phyloP scores from a whole-genome alignment of 2,113 vertebrate species.

The Todiramphus saurophagus region DNA sequence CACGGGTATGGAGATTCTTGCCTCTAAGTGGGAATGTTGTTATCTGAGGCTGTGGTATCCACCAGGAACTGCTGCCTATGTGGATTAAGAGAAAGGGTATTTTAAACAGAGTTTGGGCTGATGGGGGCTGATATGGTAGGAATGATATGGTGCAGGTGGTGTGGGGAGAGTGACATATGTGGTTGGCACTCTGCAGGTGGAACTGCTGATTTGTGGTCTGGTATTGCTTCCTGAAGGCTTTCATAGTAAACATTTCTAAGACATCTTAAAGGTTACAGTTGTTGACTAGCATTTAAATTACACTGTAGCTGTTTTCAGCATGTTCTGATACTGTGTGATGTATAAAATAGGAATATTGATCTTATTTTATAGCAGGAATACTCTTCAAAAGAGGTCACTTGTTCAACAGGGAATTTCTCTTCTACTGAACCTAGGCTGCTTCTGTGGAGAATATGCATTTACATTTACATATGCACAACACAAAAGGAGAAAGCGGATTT shows the following conservation, averaged over 20 bases:
- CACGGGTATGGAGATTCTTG: not conserved
- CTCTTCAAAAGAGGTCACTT: not conserved
- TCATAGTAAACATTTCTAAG: not conserved
- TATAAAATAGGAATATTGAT: not conserved
- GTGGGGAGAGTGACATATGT: not conserved
- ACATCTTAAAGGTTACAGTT: not conserved
- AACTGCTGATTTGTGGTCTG: not conserved
- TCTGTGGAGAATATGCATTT: not conserved
- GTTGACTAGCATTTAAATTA: not conserved
- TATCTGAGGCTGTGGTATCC: not conserved
- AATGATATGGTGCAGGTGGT: too few relatives aligned
- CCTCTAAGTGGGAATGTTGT: not conserved
- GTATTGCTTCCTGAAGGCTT: not conserved
- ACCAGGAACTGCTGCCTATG: not conserved
- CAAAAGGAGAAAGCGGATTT: not conserved
- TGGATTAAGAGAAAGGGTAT: not conserved
- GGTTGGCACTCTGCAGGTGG: fast-evolving
- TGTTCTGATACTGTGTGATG: not conserved
- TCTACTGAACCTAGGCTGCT: not conserved
- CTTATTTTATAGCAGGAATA: not conserved
- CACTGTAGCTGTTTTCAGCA: not conserved
- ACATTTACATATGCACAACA: not conserved
- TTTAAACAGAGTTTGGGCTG: not conserved
- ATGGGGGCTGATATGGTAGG: not conserved
- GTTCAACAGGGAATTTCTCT: not conserved